Conservation (phyloP, 2,113 vertebrate species). For the Odocoileus hemionus region DNA sequence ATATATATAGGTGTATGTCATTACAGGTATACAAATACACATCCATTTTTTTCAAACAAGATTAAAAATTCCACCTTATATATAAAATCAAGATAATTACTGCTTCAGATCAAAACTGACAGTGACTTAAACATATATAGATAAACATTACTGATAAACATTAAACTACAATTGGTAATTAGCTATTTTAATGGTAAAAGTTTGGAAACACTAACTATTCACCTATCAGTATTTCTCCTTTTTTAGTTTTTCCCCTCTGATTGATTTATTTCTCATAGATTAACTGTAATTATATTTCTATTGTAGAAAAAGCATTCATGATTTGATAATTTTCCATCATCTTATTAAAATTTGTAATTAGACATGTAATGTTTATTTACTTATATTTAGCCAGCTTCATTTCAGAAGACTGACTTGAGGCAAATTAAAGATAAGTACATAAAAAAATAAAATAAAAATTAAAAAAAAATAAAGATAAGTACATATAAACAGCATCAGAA, state of each 20-base stretch:
- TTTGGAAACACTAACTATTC: neutral
- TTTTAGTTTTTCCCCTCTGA: neutral
- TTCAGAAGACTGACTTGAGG: neutral
- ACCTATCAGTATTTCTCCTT: neutral
- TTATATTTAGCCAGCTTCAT: neutral
- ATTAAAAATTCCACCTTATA: neutral
- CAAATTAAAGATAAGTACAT: neutral
- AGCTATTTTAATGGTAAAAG: neutral
- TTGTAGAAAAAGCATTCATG: neutral
- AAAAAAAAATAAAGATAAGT: neutral
- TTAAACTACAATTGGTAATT: neutral
- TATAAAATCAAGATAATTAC: neutral
- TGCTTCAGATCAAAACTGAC: neutral
- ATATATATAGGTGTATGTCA: neutral
- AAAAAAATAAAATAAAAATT: no score
- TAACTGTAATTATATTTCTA: neutral
- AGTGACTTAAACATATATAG: neutral
- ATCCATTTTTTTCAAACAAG: neutral
- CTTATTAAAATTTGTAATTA: neutral
- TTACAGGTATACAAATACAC: neutral
- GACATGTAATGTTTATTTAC: neutral
- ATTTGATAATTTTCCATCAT: neutral
- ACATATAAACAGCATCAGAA: neutral
- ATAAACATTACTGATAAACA: neutral
- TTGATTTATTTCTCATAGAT: neutral